These are phyloP conservation scores for Acleris emargana DNA, from an alignment of 2,888 invertebrate genomes.

Conservation along the genomic window DNA sequence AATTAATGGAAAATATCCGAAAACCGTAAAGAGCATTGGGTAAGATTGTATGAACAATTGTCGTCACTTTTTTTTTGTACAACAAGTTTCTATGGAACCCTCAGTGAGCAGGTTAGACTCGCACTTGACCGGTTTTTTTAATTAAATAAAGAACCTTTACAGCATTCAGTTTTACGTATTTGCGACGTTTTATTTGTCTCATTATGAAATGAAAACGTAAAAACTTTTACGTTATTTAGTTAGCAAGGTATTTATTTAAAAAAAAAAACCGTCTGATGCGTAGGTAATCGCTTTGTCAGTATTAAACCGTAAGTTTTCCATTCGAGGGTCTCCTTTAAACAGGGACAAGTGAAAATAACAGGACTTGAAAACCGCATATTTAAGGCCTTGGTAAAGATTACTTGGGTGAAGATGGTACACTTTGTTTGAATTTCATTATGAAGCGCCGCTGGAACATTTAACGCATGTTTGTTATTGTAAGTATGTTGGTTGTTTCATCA, in stretches of 20 bases:
- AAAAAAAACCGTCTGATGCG: constrained; percentile 22
- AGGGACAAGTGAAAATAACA: constrained; percentile 19
- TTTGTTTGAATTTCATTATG: not conserved
- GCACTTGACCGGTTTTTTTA: no score
- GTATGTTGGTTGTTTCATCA: no score
- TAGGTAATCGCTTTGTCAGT: constrained; percentile 11
- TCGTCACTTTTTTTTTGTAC: no score
- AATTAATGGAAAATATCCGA: no score
- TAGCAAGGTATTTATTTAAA: constrained; percentile 24
- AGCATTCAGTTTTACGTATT: no score
- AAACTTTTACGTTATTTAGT: constrained; percentile 29
- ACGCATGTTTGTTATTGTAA: no score
- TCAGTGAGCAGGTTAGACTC: no score
- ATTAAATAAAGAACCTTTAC: no score
- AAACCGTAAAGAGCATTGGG: no score
- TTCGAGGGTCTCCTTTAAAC: constrained; percentile 28
- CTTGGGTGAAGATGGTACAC: constrained; percentile 12
- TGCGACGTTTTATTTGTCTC: constrained; percentile 16
- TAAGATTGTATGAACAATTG: no score
- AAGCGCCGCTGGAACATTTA: no score
- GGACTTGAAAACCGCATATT: constrained; percentile 31
- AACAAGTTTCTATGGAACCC: no score
- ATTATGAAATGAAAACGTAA: constrained; percentile 18
- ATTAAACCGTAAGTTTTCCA: constrained; percentile 26
- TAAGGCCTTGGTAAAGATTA: constrained; percentile 1